Evolutionary conservation across 2,888 invertebrate genomes (phyloP).

Genomic region (Phanerotoma sp.): DNA sequence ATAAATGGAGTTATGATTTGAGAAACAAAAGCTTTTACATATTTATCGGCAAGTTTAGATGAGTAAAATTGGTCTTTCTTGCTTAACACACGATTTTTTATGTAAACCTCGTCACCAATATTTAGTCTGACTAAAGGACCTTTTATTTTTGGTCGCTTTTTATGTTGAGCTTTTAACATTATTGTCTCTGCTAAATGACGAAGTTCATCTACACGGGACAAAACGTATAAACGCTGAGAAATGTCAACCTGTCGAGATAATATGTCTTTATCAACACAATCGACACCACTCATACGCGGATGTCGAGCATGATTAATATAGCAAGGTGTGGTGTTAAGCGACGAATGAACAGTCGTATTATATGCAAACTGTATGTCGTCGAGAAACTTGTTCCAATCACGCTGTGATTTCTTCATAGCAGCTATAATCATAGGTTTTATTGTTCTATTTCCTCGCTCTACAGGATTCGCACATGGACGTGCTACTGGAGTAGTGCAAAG

Average conservation of each 20-base stretch:
- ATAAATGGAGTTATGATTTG: too few species aligned
- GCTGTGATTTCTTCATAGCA: conserved; percentile 9
- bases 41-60: too few species aligned
- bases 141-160: too few species aligned
- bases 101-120: too few species aligned
- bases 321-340: conserved; percentile 14
- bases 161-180: too few species aligned
- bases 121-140: too few species aligned
- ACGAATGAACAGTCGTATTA: conserved; percentile 25
- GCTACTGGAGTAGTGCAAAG: conserved; percentile 18
- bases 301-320: conserved; percentile 25
- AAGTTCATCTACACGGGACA: not conserved
- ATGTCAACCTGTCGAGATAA: not conserved
- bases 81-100: too few species aligned
- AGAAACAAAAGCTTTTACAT: too few species aligned
- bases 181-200: not conserved
- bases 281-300: not conserved
- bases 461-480: too few species aligned
- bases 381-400: conserved; percentile 24
- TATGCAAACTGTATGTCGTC: conserved; percentile 20
- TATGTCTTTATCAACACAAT: not conserved
- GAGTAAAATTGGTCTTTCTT: too few species aligned
- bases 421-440: conserved; percentile 27
- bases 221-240: not conserved
- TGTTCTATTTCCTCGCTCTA: conserved; percentile 22